phyloP scores from a whole-genome alignment of 2,113 vertebrate genomes.

The Hiodon alosoides region DNA sequence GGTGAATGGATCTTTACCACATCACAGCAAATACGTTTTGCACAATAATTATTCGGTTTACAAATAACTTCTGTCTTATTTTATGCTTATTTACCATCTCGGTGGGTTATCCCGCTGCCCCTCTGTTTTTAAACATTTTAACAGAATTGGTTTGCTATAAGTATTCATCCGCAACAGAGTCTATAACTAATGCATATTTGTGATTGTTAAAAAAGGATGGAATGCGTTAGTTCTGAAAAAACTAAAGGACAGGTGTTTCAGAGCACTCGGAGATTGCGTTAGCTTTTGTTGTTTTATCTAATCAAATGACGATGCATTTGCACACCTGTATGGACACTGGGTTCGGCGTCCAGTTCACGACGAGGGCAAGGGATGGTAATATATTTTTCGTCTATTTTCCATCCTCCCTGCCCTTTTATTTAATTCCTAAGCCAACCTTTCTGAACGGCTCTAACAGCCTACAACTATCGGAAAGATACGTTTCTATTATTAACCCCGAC shows the following conservation, averaged over 20 bases:
- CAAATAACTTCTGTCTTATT: constrained; percentile 26
- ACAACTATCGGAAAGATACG: not conserved
- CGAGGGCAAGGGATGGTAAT: constrained; percentile 10
- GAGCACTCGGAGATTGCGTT: constrained; percentile 5
- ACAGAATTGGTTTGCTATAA: not conserved
- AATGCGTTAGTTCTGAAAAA: not conserved
- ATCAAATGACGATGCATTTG: constrained; percentile 19
- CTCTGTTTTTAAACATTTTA: not conserved
- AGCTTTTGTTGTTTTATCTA: constrained; percentile 23
- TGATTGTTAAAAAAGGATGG: not conserved
- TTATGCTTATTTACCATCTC: not conserved
- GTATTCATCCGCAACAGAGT: constrained; percentile 1
- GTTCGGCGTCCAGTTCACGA: constrained; percentile 8
- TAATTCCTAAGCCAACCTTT: not conserved
- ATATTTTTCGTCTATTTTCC: constrained; percentile 4
- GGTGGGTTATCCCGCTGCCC: constrained; percentile 4
- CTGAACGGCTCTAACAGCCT: not conserved
- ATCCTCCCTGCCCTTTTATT: constrained; percentile 1
- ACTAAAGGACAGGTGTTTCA: not conserved
- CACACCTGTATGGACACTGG: constrained; percentile 19
- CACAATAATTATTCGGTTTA: constrained; percentile 12
- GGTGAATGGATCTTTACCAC: constrained; percentile 60
- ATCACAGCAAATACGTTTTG: constrained; percentile 29
- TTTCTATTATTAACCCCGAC: not conserved
- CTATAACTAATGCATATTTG: constrained; percentile 1